phyloP scores from a whole-genome alignment of 2,888 invertebrate species.

The Xestoiulus laeticollis region DNA sequence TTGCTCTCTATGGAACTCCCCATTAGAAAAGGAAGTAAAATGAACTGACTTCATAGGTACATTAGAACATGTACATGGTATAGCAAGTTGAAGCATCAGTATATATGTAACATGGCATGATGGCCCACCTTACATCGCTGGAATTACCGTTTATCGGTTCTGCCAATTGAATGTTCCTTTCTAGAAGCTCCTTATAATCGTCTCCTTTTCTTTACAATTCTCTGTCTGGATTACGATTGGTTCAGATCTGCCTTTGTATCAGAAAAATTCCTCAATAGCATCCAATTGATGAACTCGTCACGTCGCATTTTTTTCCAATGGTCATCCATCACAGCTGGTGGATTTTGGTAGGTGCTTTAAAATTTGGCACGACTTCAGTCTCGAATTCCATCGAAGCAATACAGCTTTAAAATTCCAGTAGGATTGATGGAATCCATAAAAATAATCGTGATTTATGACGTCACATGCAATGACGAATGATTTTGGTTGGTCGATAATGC shows the following conservation, averaged over 20 bases:
- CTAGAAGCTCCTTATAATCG: neutral
- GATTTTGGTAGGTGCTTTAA: neutral
- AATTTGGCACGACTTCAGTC: neutral
- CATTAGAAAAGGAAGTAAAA: too few species aligned
- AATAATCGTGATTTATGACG: slow-evolving; percentile 33
- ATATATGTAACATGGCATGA: too few species aligned
- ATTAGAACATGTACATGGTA: too few species aligned
- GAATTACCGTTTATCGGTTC: neutral
- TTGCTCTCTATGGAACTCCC: too few species aligned
- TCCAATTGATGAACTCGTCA: slow-evolving; percentile 21
- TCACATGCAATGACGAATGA: neutral
- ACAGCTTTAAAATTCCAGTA: neutral
- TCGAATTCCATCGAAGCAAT: neutral
- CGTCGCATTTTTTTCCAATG: neutral
- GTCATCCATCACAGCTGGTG: slow-evolving; percentile 7
- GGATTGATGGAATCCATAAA: neutral
- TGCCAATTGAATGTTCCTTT: neutral
- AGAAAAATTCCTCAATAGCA: neutral
- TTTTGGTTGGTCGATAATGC: neutral
- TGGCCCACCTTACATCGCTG: neutral
- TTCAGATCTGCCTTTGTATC: neutral
- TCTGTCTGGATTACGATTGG: neutral
- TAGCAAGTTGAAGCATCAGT: too few species aligned
- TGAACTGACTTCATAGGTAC: too few species aligned
- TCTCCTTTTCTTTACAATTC: neutral